Percentiles rank a stretch among this genome's conserved stretches.
Evolutionary conservation across 2,888 invertebrate genomes (phyloP).

Genomic region (Erebia epiphron): DNA sequence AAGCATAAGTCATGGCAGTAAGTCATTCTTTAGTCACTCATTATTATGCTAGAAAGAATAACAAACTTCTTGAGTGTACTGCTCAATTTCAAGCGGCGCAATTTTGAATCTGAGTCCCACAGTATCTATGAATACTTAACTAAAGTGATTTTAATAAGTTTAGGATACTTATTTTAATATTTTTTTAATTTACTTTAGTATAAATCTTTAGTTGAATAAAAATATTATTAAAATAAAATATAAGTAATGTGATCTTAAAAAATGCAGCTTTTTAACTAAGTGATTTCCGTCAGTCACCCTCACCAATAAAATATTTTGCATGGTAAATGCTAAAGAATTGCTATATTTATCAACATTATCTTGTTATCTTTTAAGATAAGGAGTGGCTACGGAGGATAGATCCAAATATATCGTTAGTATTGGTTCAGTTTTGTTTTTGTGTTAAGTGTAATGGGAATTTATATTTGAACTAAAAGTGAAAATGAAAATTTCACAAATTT

Average conservation of each 20-base stretch:
- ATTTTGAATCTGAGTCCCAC: neutral
- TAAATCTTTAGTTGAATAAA: neutral
- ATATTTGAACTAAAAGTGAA: neutral
- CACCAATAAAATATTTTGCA: slow-evolving; percentile 8
- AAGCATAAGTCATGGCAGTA: neutral
- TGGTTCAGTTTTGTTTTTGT: slow-evolving; percentile 1
- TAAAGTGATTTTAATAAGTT: neutral
- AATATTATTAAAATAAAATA: too few species aligned
- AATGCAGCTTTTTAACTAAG: neutral
- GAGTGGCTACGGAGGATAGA: neutral
- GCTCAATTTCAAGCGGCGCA: neutral
- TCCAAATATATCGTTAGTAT: slow-evolving; percentile 18
- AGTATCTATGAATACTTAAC: neutral
- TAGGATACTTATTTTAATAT: neutral
- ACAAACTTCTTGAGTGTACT: neutral
- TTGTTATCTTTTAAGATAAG: slow-evolving; percentile 21
- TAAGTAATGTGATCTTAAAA: neutral
- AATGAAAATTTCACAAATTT: neutral
- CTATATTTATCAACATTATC: slow-evolving; percentile 17
- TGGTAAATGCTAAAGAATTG: slow-evolving; percentile 18
- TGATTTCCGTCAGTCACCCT: neutral
- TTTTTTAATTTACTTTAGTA: neutral
- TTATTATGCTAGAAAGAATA: neutral
- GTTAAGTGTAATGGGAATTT: neutral
- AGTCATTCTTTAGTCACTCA: neutral